A percentile compares a stretch with the other conserved stretches of the same genome.
phyloP scores from a whole-genome alignment of 2,113 vertebrate species.

The Hiodon alosoides region DNA sequence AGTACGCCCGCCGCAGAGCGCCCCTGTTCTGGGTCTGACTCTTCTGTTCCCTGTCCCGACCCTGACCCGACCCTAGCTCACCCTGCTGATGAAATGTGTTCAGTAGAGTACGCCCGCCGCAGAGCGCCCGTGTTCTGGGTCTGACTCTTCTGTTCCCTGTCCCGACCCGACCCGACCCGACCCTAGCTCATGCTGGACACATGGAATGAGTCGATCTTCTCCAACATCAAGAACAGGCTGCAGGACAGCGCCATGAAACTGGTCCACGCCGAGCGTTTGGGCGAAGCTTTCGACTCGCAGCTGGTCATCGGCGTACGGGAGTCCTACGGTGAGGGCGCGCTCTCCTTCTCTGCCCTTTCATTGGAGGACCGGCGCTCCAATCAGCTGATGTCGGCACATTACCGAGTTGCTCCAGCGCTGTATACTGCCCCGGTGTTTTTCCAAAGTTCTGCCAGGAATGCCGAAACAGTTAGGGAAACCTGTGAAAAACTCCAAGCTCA shows the following conservation, averaged over 20 bases:
- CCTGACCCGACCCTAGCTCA: too few relatives aligned
- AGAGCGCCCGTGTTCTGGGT: slow-evolving; percentile 18
- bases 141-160: not conserved
- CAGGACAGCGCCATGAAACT: slow-evolving; percentile 99
- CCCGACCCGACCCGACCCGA: too few relatives aligned
- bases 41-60: too few relatives aligned
- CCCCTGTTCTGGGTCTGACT: too few relatives aligned
- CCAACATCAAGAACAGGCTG: slow-evolving; percentile 95
- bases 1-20: too few relatives aligned
- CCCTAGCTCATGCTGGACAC: slow-evolving; percentile 94
- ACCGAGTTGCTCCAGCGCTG: not conserved
- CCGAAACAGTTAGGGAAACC: too few relatives aligned
- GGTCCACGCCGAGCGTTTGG: slow-evolving; percentile 90
- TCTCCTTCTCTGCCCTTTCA: not conserved
- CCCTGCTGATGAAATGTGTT: too few relatives aligned
- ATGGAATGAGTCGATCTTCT: slow-evolving; percentile 99
- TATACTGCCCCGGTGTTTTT: too few relatives aligned
- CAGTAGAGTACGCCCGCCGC: too few relatives aligned
- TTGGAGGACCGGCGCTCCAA: not conserved
- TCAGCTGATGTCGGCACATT: not conserved
- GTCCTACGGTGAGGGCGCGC: slow-evolving; percentile 80
- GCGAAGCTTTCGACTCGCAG: slow-evolving; percentile 98
- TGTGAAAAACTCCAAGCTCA: too few relatives aligned
- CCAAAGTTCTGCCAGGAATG: too few relatives aligned
- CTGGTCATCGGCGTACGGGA: slow-evolving; percentile 96